These are phyloP conservation scores for Hydrophis major DNA, from an alignment of 2,797 vertebrate genomes.

Conservation along the genomic window DNA sequence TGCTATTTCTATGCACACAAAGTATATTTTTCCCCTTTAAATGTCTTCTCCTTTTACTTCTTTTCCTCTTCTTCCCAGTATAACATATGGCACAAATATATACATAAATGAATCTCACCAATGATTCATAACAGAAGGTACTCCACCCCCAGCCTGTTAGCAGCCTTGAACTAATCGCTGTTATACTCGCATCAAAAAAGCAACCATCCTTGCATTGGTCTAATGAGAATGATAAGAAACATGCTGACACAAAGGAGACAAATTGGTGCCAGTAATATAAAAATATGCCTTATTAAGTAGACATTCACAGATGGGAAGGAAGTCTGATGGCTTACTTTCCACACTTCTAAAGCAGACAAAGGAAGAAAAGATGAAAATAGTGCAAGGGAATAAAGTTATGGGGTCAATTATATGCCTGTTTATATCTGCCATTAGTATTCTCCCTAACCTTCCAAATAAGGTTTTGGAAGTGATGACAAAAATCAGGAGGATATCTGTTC, in stretches of 20 bases:
- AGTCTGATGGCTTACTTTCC: not conserved
- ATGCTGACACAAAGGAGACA: conserved; percentile 46
- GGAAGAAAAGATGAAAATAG: conserved; percentile 28
- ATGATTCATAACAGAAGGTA: conserved; percentile 48
- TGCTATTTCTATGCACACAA: not conserved
- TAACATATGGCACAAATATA: conserved; percentile 35
- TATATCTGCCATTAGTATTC: conserved; percentile 8
- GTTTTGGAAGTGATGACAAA: not conserved
- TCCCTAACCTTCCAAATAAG: not conserved
- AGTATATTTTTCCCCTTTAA: conserved; percentile 3
- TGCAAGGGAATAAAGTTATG: conserved; percentile 3
- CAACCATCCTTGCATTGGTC: conserved; percentile 32
- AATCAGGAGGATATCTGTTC: not conserved
- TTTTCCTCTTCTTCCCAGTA: conserved; percentile 8
- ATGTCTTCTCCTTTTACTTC: not conserved
- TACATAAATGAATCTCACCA: conserved; percentile 37
- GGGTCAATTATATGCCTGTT: conserved; percentile 4
- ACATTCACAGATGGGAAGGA: conserved; percentile 31
- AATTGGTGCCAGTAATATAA: conserved; percentile 39
- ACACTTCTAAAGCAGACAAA: conserved; percentile 21
- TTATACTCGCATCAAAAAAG: conserved; percentile 14
- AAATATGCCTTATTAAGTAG: conserved; percentile 25
- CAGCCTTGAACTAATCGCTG: conserved; percentile 34
- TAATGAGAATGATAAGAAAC: conserved; percentile 45
- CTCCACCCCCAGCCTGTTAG: conserved; percentile 13